Conservation (phyloP, 2,113 vertebrate species). For the Nesospiza acunhae region DNA sequence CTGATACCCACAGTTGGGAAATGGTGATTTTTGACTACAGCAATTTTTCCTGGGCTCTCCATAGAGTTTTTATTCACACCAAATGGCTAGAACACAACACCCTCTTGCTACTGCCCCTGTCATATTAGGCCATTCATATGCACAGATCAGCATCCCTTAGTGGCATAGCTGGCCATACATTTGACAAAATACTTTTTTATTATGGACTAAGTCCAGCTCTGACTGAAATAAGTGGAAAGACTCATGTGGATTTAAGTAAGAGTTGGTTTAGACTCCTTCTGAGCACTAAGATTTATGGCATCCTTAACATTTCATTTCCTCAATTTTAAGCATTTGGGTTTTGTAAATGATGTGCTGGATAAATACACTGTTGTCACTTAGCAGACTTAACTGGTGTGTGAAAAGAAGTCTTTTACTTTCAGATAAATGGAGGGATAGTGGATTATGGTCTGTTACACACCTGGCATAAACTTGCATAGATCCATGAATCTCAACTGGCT, state of each 20-base stretch:
- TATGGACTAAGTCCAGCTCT: conserved; percentile 3
- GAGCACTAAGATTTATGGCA: conserved; percentile 24
- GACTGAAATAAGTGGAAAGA: conserved; percentile 12
- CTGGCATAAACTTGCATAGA: background rate
- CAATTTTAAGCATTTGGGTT: conserved; percentile 33
- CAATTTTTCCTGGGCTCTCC: background rate
- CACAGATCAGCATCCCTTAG: background rate
- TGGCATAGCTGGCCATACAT: background rate
- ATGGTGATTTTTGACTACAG: background rate
- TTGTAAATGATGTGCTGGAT: conserved; percentile 32
- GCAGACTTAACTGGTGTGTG: background rate
- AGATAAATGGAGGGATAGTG: background rate
- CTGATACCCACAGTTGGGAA: background rate
- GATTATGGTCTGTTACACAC: background rate
- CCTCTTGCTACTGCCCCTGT: background rate
- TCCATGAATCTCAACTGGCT: background rate
- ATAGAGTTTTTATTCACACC: background rate
- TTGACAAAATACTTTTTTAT: conserved; percentile 32
- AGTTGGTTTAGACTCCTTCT: background rate
- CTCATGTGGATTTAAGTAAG: background rate
- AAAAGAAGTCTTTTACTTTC: conserved; percentile 18
- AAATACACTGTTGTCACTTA: conserved; percentile 45
- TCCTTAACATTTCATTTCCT: conserved; percentile 65
- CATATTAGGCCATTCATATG: background rate
- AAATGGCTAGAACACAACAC: background rate